A percentile compares a stretch with the other conserved stretches of the same genome.
Conservation (phyloP, 1,140 invertebrate genomes). For the Choristoneura fumiferana region DNA sequence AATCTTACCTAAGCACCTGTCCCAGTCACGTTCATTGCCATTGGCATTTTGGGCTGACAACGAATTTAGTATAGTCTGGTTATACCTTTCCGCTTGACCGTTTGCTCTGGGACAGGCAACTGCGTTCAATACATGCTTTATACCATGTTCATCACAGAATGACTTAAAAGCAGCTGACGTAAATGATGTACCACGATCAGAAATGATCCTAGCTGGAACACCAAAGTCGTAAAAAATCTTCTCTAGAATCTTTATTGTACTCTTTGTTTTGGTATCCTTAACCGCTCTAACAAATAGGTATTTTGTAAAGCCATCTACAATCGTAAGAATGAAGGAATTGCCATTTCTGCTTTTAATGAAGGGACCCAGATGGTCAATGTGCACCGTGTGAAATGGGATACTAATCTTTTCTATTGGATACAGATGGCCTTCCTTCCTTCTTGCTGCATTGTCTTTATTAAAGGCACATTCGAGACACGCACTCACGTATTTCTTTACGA, state of each 20-base stretch:
- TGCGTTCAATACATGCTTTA: conserved; percentile 14
- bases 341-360: background rate
- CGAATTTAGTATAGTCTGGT: conserved; percentile 13
- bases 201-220: conserved; percentile 6
- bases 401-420: background rate
- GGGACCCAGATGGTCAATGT: background rate
- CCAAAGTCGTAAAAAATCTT: conserved; percentile 19
- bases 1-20: background rate
- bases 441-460: background rate
- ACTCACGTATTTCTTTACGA: background rate
- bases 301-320: background rate
- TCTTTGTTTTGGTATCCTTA: conserved; percentile 11
- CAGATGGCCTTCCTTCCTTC: background rate
- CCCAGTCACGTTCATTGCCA: conserved; percentile 1
- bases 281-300: background rate
- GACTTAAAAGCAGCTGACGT: conserved; percentile 1
- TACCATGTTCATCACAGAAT: conserved; percentile 12
- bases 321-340: background rate
- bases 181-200: conserved; percentile 13
- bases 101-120: conserved; percentile 16
- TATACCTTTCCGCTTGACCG: conserved; percentile 2
- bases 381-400: background rate
- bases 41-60: background rate
- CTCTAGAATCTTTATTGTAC: conserved; percentile 13
- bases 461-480: background rate